Evolutionary conservation across 2,797 vertebrate genomes (phyloP).

Genomic region (Falco berigora): DNA sequence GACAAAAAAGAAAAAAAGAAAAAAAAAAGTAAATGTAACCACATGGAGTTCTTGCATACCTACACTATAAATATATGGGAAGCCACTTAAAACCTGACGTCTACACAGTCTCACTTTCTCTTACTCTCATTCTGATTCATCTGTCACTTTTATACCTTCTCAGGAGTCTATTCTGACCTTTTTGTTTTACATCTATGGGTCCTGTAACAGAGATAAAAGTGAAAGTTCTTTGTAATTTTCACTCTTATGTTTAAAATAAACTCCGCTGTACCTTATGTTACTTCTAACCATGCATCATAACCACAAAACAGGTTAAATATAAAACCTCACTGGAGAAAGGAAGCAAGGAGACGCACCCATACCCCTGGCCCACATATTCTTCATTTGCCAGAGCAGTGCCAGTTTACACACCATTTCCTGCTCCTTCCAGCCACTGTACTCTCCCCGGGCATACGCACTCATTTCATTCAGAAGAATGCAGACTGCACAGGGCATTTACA

Average conservation of each 20-base stretch:
- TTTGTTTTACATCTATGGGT: neutral
- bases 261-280: neutral
- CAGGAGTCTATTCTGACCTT: neutral
- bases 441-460: neutral
- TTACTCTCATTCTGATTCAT: neutral
- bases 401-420: neutral
- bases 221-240: neutral
- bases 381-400: neutral
- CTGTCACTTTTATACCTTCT: neutral
- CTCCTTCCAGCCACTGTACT: neutral
- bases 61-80: neutral
- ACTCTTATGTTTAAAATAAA: neutral
- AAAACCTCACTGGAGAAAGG: neutral
- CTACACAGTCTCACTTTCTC: neutral
- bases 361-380: accelerated
- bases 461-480: neutral
- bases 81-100: neutral
- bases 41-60: neutral
- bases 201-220: neutral
- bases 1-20: neutral
- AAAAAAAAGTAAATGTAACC: neutral
- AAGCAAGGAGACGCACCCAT: neutral
- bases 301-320: neutral
- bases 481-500: neutral
- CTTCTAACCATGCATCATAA: neutral